Evolutionary conservation across 2,113 vertebrate genomes (phyloP).

Genomic region (Malurus melanocephalus): DNA sequence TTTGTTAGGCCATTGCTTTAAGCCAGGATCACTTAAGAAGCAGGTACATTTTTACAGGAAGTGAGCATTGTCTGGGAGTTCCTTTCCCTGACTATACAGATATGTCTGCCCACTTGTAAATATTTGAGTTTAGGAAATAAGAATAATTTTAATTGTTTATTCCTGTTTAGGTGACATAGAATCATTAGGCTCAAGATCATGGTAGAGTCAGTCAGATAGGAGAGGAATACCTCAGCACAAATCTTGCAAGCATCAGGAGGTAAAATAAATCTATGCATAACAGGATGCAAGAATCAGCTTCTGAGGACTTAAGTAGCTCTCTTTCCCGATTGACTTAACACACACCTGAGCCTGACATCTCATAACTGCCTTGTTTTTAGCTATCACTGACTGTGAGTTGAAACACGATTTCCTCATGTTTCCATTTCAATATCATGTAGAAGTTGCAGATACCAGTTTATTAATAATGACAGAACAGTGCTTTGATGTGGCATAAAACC

Average conservation of each 20-base stretch:
- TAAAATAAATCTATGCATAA: not conserved
- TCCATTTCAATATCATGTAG: not conserved
- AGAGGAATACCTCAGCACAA: not conserved
- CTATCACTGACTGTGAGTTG: not conserved
- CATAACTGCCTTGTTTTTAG: not conserved
- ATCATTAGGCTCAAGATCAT: not conserved
- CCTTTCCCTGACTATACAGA: not conserved
- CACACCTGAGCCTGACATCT: not conserved
- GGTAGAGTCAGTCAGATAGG: not conserved
- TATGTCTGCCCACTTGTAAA: not conserved
- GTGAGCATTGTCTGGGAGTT: not conserved
- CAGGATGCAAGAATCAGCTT: not conserved
- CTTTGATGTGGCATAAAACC: not conserved
- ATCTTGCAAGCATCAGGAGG: not conserved
- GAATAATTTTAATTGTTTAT: constrained; percentile 4
- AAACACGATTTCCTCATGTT: not conserved
- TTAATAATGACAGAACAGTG: not conserved
- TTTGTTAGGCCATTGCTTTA: not conserved
- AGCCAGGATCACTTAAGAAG: not conserved
- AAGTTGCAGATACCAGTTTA: not conserved
- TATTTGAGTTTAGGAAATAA: constrained; percentile 16
- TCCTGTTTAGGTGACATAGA: not conserved
- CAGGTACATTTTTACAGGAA: constrained; percentile 9
- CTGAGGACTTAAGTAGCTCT: not conserved
- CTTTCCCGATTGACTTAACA: not conserved